A percentile compares a stretch with the other conserved stretches of the same genome.
Evolutionary conservation across 2,888 invertebrate genomes (phyloP).

Genomic region (Labia minor): DNA sequence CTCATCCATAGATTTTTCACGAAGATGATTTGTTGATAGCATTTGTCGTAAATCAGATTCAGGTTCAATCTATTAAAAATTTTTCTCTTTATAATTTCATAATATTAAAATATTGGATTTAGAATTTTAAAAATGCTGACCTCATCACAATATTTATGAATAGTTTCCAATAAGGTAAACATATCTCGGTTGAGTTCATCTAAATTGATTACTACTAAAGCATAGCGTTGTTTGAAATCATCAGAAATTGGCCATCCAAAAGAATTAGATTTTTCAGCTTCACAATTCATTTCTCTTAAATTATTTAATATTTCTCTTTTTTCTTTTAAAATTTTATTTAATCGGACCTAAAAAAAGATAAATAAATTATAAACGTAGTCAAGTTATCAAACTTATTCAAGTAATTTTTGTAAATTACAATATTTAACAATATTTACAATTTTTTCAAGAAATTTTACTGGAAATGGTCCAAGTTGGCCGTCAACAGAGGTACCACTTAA

Average conservation of each 20-base stretch:
- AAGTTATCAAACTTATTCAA: not conserved
- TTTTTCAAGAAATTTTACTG: conserved; percentile 70
- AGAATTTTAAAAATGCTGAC: conserved; percentile 29
- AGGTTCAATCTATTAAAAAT: conserved; percentile 52
- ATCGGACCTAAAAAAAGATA: conserved; percentile 47
- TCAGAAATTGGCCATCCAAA: conserved; percentile 66
- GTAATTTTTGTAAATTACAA: conserved; percentile 17
- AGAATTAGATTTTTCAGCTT: conserved; percentile 77
- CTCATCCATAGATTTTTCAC: conserved; percentile 78
- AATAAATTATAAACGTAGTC: conserved; percentile 18
- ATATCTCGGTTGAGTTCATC: conserved; percentile 85
- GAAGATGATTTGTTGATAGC: conserved; percentile 76
- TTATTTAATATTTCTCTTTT: conserved; percentile 72
- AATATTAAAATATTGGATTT: not conserved
- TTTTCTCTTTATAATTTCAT: too few relatives aligned
- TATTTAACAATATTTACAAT: conserved; percentile 42
- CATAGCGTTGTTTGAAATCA: conserved; percentile 87
- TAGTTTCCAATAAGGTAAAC: conserved; percentile 71
- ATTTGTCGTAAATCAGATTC: conserved; percentile 78
- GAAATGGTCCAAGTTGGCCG: conserved; percentile 66
- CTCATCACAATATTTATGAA: conserved; percentile 73
- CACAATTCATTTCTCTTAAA: conserved; percentile 76
- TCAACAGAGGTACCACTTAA: conserved; percentile 40
- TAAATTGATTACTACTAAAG: conserved; percentile 70
- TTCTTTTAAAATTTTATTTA: conserved; percentile 71